Conservation (phyloP, 2,797 vertebrate species). For the Staurois parvus region DNA sequence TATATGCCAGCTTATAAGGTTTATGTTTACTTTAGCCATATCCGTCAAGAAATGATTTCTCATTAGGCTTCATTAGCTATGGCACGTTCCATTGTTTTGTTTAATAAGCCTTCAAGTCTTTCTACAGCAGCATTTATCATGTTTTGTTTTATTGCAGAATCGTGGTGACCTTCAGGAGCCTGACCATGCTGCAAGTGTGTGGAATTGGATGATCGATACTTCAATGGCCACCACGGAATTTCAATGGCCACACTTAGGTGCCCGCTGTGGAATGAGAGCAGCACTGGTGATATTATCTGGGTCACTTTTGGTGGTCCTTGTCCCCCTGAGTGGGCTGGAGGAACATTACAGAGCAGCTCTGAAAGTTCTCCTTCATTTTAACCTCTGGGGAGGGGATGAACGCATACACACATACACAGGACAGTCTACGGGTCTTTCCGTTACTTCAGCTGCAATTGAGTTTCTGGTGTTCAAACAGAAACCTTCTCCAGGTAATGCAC, state of each 20-base stretch:
- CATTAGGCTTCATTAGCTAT: too few species aligned
- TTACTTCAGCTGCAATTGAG: constrained; percentile 81
- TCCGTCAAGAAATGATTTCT: too few species aligned
- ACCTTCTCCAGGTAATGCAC: constrained; percentile 81
- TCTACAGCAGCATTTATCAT: not conserved
- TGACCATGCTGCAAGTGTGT: constrained; percentile 28
- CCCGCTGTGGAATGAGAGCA: constrained; percentile 80
- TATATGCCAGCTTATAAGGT: too few species aligned
- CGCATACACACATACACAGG: constrained; percentile 63
- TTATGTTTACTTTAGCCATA: too few species aligned
- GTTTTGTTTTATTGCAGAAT: constrained; percentile 20
- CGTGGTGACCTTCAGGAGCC: not conserved
- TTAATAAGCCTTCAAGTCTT: too few species aligned
- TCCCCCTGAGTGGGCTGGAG: constrained; percentile 82
- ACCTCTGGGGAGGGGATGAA: constrained; percentile 73
- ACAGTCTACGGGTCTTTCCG: constrained; percentile 85
- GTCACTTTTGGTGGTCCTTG: constrained; percentile 81
- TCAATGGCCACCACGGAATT: constrained; percentile 70
- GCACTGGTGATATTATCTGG: constrained; percentile 81
- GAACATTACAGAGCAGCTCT: constrained; percentile 79
- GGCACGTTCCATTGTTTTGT: too few species aligned
- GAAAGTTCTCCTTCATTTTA: constrained; percentile 81
- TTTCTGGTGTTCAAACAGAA: constrained; percentile 83
- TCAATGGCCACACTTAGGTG: constrained; percentile 70
- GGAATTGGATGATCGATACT: constrained; percentile 71